Evolutionary conservation across 2,113 vertebrate species (phyloP), one percentile per base, ranked within the genome.

Genomic region (Callipepla squamata): DNA sequence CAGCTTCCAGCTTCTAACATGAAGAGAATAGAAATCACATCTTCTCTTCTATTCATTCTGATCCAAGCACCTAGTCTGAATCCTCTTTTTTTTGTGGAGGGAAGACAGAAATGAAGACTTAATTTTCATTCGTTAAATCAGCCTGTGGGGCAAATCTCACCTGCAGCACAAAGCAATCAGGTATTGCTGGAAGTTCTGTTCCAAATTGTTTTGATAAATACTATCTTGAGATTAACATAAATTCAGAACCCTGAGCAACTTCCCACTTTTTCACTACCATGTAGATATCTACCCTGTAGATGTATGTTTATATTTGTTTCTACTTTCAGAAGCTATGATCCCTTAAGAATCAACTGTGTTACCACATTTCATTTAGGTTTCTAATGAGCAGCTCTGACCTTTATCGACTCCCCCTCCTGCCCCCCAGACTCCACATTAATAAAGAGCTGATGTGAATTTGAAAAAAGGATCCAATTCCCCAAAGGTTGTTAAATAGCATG

Each of bases 371-470:
- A 89, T 96, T 96, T 90, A 87, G 32, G 42, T 78, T 95, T 94
- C 78, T 97, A 97, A 96, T 96, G 91, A 96, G 94, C 73, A 95
- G 89, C 84, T 96, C 91, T 98, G 97, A 97, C 96, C 97, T 98
- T 97, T 97, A 91, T 53, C 59, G 92, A 82, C 90, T 19, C 50
- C 25, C 14, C 32, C 73, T 65, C 45, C 51, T 36, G 65, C 23
- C 44, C 44, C 76, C 36, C 47, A 76, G 90, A 36, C 40, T 90
- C 92, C 74, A 78, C 94, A 80, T 95, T 97, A 94, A 96, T 87
- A 92, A 93, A 94, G 92, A 96, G 80, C 44, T 0, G 6, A 78
- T 82, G 59, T 77, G 96, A 96, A 97, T 93, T 93, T 80, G 92
- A 95, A 95, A 94, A 89, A 89, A 83, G 32, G 58, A 95, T 88